Percentiles rank a stretch among this genome's conserved stretches.
These are phyloP conservation scores for Emydura subglobosa DNA, from an alignment of 2,113 vertebrate genomes.

Conservation along the genomic window DNA sequence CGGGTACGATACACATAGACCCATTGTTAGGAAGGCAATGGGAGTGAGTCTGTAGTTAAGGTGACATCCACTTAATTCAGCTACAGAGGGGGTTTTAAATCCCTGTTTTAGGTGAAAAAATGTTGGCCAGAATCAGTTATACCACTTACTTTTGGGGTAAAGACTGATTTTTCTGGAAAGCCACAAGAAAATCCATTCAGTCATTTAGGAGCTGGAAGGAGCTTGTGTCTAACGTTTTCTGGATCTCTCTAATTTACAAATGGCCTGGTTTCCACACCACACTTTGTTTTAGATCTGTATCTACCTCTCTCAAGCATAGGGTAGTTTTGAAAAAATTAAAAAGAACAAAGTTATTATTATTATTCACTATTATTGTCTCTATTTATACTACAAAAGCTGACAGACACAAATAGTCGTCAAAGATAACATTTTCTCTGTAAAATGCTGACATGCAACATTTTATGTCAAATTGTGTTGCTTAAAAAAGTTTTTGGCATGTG, in stretches of 20 bases:
- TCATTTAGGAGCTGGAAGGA: neutral
- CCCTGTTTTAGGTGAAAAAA: neutral
- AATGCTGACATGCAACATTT: neutral
- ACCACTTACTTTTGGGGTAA: neutral
- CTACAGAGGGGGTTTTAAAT: neutral
- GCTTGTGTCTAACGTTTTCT: neutral
- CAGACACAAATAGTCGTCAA: neutral
- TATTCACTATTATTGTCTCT: neutral
- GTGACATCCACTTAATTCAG: neutral
- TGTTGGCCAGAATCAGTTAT: neutral
- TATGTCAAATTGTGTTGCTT: neutral
- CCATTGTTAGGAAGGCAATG: neutral
- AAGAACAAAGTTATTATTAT: neutral
- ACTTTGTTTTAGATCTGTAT: neutral
- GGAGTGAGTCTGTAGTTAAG: neutral
- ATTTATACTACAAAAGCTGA: neutral
- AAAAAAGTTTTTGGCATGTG: neutral
- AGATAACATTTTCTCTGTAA: conserved; percentile 3
- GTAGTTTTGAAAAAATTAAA: neutral
- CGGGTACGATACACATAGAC: neutral
- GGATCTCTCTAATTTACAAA: neutral
- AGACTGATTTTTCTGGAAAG: neutral
- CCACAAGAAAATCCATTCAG: neutral
- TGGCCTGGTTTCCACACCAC: neutral
- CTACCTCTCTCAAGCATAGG: neutral